phyloP scores from a whole-genome alignment of 2,113 vertebrate species.

The Osmerus eperlanus region DNA sequence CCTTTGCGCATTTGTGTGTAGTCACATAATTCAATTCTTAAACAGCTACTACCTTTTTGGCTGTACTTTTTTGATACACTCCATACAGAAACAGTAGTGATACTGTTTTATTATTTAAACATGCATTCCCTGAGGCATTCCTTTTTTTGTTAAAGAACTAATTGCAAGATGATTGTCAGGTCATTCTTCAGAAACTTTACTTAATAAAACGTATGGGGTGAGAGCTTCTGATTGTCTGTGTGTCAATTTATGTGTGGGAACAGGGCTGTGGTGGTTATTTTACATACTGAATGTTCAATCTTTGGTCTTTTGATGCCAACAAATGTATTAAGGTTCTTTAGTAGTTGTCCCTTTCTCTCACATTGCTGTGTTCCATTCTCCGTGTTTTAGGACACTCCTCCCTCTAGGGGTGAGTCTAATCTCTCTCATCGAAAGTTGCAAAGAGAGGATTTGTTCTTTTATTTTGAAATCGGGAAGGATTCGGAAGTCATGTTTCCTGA shows the following conservation, averaged over 20 bases:
- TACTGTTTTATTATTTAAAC: slow-evolving; percentile 28
- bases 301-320: no score
- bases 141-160: slow-evolving; percentile 48
- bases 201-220: slow-evolving; percentile 64
- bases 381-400: slow-evolving; percentile 7
- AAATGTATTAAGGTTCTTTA: no score
- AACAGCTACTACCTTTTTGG: not conserved
- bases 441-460: no score
- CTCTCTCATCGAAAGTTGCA: no score
- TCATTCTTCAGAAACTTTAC: slow-evolving; percentile 58
- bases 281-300: no score
- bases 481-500: not conserved
- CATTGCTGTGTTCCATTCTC: not conserved
- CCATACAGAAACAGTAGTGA: slow-evolving; percentile 27
- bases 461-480: no score
- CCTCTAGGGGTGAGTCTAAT: slow-evolving; percentile 4
- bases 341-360: no score
- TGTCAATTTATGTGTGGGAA: not conserved
- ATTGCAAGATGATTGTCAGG: slow-evolving; percentile 44
- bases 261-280: not conserved
- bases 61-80: slow-evolving; percentile 28
- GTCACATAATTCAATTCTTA: slow-evolving; percentile 26
- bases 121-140: slow-evolving; percentile 40
- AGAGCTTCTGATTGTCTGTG: slow-evolving; percentile 12
- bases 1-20: not conserved